Evolutionary conservation across 2,888 invertebrate species (phyloP).

Genomic region (Trachelus tabidus): DNA sequence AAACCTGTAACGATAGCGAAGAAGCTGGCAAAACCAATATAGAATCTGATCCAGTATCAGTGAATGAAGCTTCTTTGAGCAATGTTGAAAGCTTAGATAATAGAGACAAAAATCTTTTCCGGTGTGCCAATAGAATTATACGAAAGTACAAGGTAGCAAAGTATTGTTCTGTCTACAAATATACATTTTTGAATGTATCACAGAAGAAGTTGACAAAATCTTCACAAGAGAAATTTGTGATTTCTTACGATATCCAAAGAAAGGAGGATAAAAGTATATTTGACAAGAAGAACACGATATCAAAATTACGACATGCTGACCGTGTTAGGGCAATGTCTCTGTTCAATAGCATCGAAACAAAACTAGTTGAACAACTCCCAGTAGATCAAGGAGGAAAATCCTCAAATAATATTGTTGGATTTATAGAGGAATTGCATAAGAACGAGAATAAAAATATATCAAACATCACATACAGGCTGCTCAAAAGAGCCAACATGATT

Average conservation of each 20-base stretch:
- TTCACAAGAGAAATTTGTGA: background rate
- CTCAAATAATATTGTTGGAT: constrained; percentile 45
- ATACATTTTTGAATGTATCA: background rate
- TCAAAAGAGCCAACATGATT: constrained; percentile 73
- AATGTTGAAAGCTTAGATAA: constrained; percentile 23
- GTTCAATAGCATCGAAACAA: constrained; percentile 57
- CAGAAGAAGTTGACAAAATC: background rate
- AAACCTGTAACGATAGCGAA: background rate
- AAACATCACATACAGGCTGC: constrained; percentile 64
- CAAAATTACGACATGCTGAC: constrained; percentile 1
- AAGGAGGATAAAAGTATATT: background rate
- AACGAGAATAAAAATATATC: constrained; percentile 37
- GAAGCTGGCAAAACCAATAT: background rate
- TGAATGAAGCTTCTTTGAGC: constrained; percentile 19
- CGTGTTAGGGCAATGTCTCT: constrained; percentile 39
- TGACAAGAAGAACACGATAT: background rate
- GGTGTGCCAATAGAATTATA: constrained; percentile 36
- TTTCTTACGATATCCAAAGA: background rate
- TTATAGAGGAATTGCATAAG: constrained; percentile 50
- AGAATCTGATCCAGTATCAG: constrained; percentile 23
- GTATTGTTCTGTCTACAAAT: constrained; percentile 3
- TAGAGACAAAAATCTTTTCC: constrained; percentile 24
- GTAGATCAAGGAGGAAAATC: constrained; percentile 39
- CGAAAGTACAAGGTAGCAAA: constrained; percentile 40
- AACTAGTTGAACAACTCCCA: constrained; percentile 56